Evolutionary conservation across 1,140 invertebrate species (phyloP).

Genomic region (Drosophila nannoptera): DNA sequence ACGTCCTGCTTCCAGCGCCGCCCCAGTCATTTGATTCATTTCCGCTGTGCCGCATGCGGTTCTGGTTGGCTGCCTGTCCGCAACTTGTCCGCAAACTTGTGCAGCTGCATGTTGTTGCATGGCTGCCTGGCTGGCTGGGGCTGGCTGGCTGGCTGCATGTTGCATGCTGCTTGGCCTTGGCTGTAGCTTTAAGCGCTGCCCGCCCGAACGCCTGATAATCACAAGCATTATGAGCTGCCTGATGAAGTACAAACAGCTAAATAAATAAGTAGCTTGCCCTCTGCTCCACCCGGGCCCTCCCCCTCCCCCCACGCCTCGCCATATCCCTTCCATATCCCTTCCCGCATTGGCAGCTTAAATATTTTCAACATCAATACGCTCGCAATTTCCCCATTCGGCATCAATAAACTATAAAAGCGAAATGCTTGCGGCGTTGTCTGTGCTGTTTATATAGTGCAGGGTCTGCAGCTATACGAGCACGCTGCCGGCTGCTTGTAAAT

Average conservation of each 20-base stretch:
- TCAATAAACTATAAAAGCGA: constrained; percentile 77
- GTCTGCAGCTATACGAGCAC: constrained; percentile 5
- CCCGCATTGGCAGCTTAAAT: constrained; percentile 56
- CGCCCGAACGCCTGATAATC: constrained; percentile 51
- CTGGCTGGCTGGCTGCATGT: neutral
- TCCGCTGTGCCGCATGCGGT: constrained; percentile 47
- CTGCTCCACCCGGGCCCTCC: neutral
- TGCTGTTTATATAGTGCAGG: constrained; percentile 44
- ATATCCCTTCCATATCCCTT: neutral
- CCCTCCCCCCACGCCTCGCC: neutral
- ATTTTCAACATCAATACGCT: constrained; percentile 72
- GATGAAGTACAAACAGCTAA: constrained; percentile 70
- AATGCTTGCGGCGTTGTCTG: constrained; percentile 66
- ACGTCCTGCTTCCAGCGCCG: neutral
- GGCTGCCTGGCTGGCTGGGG: neutral
- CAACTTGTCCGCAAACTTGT: constrained; percentile 44
- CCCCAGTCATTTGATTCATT: constrained; percentile 66
- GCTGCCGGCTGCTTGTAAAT: constrained; percentile 60
- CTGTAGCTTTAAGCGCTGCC: constrained; percentile 60
- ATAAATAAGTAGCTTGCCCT: constrained; percentile 55
- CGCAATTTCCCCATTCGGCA: constrained; percentile 68
- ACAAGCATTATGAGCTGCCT: constrained; percentile 65
- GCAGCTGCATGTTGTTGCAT: constrained; percentile 15
- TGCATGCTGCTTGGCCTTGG: constrained; percentile 18
- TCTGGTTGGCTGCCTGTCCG: constrained; percentile 26